Evolutionary conservation across 2,888 invertebrate species (phyloP), one percentile per base, ranked within the genome.

Genomic region (Zygothrica quintamaculata): DNA sequence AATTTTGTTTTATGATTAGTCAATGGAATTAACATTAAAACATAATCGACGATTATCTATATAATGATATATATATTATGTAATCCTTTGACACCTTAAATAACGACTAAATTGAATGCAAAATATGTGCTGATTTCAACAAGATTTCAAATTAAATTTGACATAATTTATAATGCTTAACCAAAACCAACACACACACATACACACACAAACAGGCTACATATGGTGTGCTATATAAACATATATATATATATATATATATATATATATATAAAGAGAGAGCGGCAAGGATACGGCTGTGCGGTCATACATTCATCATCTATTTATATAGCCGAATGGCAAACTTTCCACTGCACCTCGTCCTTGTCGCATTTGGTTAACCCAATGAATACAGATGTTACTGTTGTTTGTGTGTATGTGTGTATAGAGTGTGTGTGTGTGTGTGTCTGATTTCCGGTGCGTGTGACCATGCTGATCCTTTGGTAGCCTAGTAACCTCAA

Each of bases 261-360:
- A n/a, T 22, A 5, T 22, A 22, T 22, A 22, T 22, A 5, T 22
- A 5, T 22, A 25, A 37, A 13, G 37, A 25, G 43, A 11, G 6
- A 39, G 39, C 4, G 39, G 15, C 18, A 60, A 64, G 65, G 64
- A 80, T 56, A 52, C 72, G 68, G 39, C 51, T 62, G 65, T 74
- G 86, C 48, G 76, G 86, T 65, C 62, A 62, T 56, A 72, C 68
- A 78, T 87, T 65, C 69, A 87, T 81, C 86, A 82, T 75, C 64
- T 67, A 76, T 87, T 78, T 85, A 82, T 81, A 58, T 52, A 57
- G 67, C 68, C 58, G 40, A 43, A 56, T 56, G 61, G 33, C 77
- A 60, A 40, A n/a, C 48, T 18, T 31, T 1, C 15, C 31, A 11
- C 12, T 12, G 7, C 31, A 25, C n/a, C 11, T 8, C 50, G 8